phyloP scores from a whole-genome alignment of 2,888 invertebrate species.

The Sphaerolaimus hirsutus region DNA sequence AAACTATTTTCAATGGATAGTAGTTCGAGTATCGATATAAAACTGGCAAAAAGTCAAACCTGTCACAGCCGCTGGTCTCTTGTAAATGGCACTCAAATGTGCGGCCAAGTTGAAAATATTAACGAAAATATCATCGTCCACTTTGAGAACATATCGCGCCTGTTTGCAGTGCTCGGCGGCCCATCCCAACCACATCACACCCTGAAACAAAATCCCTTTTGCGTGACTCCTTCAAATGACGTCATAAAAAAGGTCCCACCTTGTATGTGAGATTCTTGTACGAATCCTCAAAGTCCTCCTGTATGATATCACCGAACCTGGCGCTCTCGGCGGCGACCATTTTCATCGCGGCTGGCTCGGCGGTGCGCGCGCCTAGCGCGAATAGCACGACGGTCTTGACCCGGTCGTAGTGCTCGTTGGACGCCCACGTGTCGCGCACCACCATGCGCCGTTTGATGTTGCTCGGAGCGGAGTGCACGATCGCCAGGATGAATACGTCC shows the following conservation, averaged over 20 bases:
- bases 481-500: conserved; percentile 3
- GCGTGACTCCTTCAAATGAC: not conserved
- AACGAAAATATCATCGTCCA: conserved; percentile 8
- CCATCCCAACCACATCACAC: conserved; percentile 7
- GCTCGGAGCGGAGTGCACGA: conserved; percentile 5
- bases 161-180: conserved; percentile 2
- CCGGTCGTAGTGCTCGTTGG: conserved; percentile 2
- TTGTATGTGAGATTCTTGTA: conserved; percentile 6
- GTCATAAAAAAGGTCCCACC: not conserved
- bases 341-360: not conserved
- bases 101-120: conserved; percentile 6
- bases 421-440: conserved; percentile 7
- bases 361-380: conserved; percentile 1
- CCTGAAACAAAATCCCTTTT: not conserved
- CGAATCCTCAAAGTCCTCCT: conserved; percentile 6
- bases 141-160: conserved; percentile 5
- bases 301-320: conserved; percentile 4
- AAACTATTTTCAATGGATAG: not conserved
- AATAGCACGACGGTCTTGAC: conserved; percentile 3
- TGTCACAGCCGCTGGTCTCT: too few relatives aligned
- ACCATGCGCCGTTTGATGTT: conserved; percentile 4
- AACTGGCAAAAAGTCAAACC: not conserved
- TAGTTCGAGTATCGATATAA: too few relatives aligned
- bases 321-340: not conserved
- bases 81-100: conserved; percentile 1